A percentile compares a stretch with the other conserved stretches of the same genome.
Evolutionary conservation across 2,888 invertebrate genomes (phyloP).

Genomic region (Encarsia formosa): DNA sequence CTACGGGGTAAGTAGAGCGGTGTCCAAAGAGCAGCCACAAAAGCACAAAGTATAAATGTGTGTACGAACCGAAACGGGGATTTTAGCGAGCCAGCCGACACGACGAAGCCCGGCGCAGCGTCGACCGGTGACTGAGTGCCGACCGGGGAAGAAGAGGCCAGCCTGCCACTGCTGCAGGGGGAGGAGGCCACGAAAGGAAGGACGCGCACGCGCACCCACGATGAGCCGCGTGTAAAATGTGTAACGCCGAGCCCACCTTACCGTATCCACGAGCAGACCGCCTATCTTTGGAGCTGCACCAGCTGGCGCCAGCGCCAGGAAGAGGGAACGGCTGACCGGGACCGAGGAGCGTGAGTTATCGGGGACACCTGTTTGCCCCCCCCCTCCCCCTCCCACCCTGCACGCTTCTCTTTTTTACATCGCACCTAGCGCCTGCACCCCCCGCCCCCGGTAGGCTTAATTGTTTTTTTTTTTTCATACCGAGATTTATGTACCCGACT

Average conservation of each 20-base stretch:
- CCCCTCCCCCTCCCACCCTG: not conserved
- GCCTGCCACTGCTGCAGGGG: not conserved
- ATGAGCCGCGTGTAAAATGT: too few relatives aligned
- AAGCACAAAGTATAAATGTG: too few relatives aligned
- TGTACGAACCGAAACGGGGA: not conserved
- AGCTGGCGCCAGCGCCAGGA: constrained; percentile 2
- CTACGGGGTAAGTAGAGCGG: too few relatives aligned
- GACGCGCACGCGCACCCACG: constrained; percentile 26
- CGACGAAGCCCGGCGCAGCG: constrained; percentile 43
- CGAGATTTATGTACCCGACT: too few relatives aligned
- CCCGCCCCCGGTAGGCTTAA: not conserved
- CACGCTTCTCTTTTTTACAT: not conserved
- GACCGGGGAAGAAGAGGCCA: constrained; percentile 36
- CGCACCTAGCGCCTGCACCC: not conserved
- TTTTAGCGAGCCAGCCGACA: not conserved
- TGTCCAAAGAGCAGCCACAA: too few relatives aligned
- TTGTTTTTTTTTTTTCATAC: too few relatives aligned
- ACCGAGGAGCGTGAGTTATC: too few relatives aligned
- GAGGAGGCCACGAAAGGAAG: constrained; percentile 28
- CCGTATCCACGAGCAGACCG: too few relatives aligned
- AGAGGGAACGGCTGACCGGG: too few relatives aligned
- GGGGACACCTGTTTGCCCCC: too few relatives aligned
- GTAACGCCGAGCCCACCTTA: too few relatives aligned
- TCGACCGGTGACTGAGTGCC: constrained; percentile 47
- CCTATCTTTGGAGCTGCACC: too few relatives aligned